These are phyloP conservation scores for Passer domesticus DNA, from an alignment of 2,113 vertebrate species.

Conservation along the genomic window DNA sequence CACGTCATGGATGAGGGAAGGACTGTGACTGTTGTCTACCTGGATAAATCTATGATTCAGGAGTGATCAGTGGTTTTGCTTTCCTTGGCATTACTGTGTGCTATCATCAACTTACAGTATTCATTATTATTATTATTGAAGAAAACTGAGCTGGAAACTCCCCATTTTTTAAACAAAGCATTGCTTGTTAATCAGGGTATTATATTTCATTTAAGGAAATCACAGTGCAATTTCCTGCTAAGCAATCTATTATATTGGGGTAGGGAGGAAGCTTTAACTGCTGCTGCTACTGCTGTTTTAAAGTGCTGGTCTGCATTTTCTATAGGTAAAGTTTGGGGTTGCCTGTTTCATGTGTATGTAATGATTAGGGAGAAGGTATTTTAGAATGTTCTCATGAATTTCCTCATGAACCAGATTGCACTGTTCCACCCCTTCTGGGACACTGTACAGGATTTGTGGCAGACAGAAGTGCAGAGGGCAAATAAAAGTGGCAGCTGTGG, in stretches of 20 bases:
- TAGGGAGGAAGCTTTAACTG: not conserved
- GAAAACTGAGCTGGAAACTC: not conserved
- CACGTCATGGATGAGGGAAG: not conserved
- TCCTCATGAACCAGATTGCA: not conserved
- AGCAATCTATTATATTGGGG: not conserved
- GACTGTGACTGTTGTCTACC: not conserved
- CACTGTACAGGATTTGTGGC: not conserved
- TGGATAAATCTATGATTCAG: not conserved
- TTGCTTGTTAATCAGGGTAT: constrained; percentile 34
- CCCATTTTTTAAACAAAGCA: constrained; percentile 17
- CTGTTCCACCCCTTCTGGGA: constrained; percentile 10
- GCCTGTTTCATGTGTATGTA: not conserved
- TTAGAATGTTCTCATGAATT: not conserved
- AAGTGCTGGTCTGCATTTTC: not conserved
- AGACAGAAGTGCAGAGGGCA: not conserved
- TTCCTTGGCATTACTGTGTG: not conserved
- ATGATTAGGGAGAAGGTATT: not conserved
- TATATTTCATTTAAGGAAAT: constrained; percentile 15
- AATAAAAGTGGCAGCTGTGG: not conserved
- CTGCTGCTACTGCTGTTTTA: not conserved
- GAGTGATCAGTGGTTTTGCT: not conserved
- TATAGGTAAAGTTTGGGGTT: not conserved
- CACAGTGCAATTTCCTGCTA: not conserved
- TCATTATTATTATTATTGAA: not conserved
- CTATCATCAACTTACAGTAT: not conserved